Percentiles rank a stretch among this genome's conserved stretches.
These are phyloP conservation scores for Coelopa frigida DNA, from an alignment of 1,140 invertebrate species.

Conservation along the genomic window DNA sequence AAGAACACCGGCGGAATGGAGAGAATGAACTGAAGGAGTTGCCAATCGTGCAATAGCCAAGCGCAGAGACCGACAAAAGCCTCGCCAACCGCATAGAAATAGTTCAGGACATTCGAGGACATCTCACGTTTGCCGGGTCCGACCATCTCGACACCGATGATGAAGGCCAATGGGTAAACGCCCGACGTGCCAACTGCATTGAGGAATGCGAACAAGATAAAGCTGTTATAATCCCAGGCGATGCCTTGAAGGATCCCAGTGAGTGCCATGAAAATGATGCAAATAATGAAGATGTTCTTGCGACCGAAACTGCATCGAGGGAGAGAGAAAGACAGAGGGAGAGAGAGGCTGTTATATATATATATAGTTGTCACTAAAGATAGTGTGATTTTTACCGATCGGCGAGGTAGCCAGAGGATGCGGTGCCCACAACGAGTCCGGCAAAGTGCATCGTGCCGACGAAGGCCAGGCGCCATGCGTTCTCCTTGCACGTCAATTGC, in stretches of 20 bases:
- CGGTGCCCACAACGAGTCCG: slow-evolving; percentile 53
- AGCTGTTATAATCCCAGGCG: slow-evolving; percentile 50
- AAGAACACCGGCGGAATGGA: slow-evolving; percentile 52
- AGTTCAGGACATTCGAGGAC: slow-evolving; percentile 55
- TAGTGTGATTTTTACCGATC: slow-evolving; percentile 47
- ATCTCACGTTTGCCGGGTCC: slow-evolving; percentile 55
- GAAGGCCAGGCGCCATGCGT: slow-evolving; percentile 56
- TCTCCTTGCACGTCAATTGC: slow-evolving; percentile 52
- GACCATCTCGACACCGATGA: slow-evolving; percentile 61
- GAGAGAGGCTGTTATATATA: neutral
- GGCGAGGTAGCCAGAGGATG: slow-evolving; percentile 51
- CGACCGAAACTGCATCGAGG: slow-evolving; percentile 50
- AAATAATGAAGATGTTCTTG: slow-evolving; percentile 52
- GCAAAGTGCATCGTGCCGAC: slow-evolving; percentile 57
- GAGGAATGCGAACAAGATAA: slow-evolving; percentile 51
- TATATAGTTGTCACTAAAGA: neutral
- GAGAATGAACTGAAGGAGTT: slow-evolving; percentile 51
- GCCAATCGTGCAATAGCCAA: slow-evolving; percentile 54
- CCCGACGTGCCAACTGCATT: slow-evolving; percentile 55
- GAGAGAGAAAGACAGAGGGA: slow-evolving; percentile 5
- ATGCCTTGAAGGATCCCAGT: slow-evolving; percentile 50
- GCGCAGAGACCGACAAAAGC: slow-evolving; percentile 53
- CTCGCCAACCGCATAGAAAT: slow-evolving; percentile 61
- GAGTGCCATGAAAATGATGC: slow-evolving; percentile 51
- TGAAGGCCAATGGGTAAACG: slow-evolving; percentile 56